These are phyloP conservation scores for Haliclona indistincta DNA, from an alignment of 37 sponge, comb jelly and placozoan genomes.

Conservation along the genomic window DNA sequence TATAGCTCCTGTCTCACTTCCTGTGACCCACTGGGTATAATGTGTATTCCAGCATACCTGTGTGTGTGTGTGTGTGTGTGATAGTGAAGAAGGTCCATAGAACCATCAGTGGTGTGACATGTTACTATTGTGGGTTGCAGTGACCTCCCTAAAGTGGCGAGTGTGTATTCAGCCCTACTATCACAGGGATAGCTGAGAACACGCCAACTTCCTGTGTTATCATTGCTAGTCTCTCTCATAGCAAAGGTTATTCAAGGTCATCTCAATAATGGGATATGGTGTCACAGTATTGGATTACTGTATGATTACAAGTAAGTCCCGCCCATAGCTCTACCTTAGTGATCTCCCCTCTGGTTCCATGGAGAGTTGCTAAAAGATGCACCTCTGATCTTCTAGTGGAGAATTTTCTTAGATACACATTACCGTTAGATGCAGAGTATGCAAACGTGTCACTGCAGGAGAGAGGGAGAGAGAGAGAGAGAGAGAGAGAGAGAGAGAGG, in stretches of 20 bases:
- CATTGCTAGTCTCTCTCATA: too few relatives aligned
- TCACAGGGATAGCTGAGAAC: too few relatives aligned
- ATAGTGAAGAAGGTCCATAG: neutral
- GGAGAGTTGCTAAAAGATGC: constrained; percentile 30
- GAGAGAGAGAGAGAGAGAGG: neutral
- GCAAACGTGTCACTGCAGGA: constrained; percentile 59
- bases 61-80: constrained; percentile 28
- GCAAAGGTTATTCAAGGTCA: too few relatives aligned
- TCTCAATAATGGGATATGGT: too few relatives aligned
- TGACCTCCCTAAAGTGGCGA: too few relatives aligned
- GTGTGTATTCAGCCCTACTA: too few relatives aligned
- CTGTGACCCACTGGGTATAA: constrained; percentile 59
- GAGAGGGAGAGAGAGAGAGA: neutral
- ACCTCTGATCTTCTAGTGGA: constrained; percentile 8
- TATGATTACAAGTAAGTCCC: too few relatives aligned
- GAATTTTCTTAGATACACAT: constrained; percentile 46
- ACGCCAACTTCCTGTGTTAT: too few relatives aligned
- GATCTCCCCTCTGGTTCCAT: constrained; percentile 72
- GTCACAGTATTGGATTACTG: too few relatives aligned
- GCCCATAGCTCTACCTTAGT: constrained; percentile 55
- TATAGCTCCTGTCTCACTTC: constrained; percentile 74
- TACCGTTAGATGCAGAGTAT: constrained; percentile 51
- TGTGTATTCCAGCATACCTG: constrained; percentile 63
- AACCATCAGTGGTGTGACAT: neutral
- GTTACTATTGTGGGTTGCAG: neutral